These are phyloP conservation scores for Lasioglossum calceatum DNA, from an alignment of 2,888 invertebrate species.

Conservation along the genomic window DNA sequence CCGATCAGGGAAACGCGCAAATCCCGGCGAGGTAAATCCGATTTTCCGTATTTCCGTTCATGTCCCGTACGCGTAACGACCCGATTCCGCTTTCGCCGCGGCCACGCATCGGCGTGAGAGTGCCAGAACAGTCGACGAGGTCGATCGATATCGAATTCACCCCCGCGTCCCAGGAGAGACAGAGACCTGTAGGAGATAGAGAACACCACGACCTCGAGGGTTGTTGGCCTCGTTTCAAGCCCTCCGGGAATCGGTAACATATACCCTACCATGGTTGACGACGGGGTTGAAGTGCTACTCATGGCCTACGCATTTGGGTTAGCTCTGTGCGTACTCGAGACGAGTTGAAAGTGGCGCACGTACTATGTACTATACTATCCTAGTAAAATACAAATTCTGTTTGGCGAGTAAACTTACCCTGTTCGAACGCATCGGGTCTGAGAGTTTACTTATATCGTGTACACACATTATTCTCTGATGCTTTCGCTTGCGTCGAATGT, in stretches of 20 bases:
- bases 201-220: conserved; percentile 64
- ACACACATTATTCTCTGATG: too few relatives aligned
- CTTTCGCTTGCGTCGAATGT: too few relatives aligned
- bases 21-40: conserved; percentile 4
- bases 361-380: neutral
- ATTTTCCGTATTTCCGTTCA: conserved; percentile 42
- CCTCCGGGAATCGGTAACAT: conserved; percentile 39
- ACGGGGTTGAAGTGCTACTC: conserved; percentile 13
- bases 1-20: neutral
- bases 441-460: too few relatives aligned
- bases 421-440: too few relatives aligned
- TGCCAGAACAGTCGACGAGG: conserved; percentile 55
- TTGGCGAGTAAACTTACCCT: too few relatives aligned
- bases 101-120: conserved; percentile 58
- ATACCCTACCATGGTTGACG: neutral
- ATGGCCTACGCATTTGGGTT: conserved; percentile 40
- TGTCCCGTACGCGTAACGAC: conserved; percentile 49
- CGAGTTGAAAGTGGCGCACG: neutral
- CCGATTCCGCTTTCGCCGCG: conserved; percentile 57
- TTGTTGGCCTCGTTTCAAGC: conserved; percentile 76
- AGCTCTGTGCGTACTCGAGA: conserved; percentile 16
- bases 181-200: conserved; percentile 11
- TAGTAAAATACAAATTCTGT: too few relatives aligned
- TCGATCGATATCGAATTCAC: conserved; percentile 72
- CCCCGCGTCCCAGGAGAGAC: conserved; percentile 47